Evolutionary conservation across 1,140 invertebrate genomes (phyloP), one percentile per base, ranked within the genome.

Genomic region (Elysia chlorotica): DNA sequence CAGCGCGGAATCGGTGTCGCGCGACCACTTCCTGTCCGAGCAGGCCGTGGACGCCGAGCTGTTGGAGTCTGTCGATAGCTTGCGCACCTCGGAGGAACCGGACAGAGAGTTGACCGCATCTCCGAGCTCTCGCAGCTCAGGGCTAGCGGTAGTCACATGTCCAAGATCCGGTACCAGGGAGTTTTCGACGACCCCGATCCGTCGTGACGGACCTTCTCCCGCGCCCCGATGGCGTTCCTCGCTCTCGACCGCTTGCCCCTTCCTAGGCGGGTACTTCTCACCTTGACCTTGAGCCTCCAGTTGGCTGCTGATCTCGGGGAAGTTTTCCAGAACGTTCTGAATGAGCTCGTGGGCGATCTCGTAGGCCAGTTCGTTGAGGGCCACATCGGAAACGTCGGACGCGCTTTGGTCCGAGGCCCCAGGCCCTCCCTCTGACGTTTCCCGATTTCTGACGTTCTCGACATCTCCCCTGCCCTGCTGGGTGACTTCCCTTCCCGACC

Each of bases 261-360:
- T 14, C 3, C 28, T 23, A 61, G 2, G 23, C 31, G 31, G 33
- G 28, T 30, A 6, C 2, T 19, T 3, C 1, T 28, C 21, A 14
- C 2, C 35, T 17, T 6, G n/a, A 23, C 1, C 25, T 19, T 71
- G 61, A 1, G 67, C 53, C 2, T 41, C 33, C 19, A 66, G 53
- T 28, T 66, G 30, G 36, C 38, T 36, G n/a, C n/a, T n/a, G n/a
- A n/a, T n/a, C 53, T 63, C 17, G 63, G 77, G 73, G 63, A 76
- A 80, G 21, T 72, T 74, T 0, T 83, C 79, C 41, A 83, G 59
- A 5, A 76, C 79, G 21, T 77, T 74, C 37, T 81, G 74, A 23
- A 83, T 81, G 21, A 83, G 71, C 17, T 83, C 78, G 38, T 75
- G 74, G 30, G 81, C 77, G 1, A 79, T 38, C 14, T 76, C 75